These are phyloP conservation scores for Agrochola litura DNA, from an alignment of 2,888 invertebrate species.

Conservation along the genomic window DNA sequence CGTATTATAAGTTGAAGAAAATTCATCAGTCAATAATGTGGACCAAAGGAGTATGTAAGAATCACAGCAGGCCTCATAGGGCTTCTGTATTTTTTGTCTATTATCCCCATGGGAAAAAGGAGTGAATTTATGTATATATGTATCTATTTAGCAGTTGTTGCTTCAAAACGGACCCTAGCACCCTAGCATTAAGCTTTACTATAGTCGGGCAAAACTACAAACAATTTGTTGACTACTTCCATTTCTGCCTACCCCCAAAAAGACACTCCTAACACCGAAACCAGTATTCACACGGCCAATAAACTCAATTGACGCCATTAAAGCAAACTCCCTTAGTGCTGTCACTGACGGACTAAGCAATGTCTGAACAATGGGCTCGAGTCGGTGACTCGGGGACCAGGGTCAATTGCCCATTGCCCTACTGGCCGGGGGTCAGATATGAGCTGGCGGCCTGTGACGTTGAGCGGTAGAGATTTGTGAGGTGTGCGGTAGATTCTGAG, in stretches of 20 bases:
- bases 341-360: constrained; percentile 26
- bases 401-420: constrained; percentile 67
- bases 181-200: background rate
- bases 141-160: background rate
- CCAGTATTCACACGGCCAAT: constrained; percentile 38
- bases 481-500: background rate
- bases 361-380: constrained; percentile 20
- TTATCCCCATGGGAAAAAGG: too few species aligned
- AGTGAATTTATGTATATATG: too few species aligned
- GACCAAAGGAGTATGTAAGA: too few species aligned
- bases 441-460: constrained; percentile 50
- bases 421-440: constrained; percentile 60
- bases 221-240: background rate
- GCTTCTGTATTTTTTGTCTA: too few species aligned
- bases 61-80: too few species aligned
- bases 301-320: constrained; percentile 50
- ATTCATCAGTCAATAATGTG: background rate
- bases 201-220: background rate
- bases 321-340: constrained; percentile 34
- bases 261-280: background rate
- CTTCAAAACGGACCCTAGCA: background rate
- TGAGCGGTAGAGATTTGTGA: constrained; percentile 45
- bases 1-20: background rate
- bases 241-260: background rate
- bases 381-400: constrained; percentile 45